Evolutionary conservation across 1,140 invertebrate species (phyloP).

Genomic region (Maniola jurtina): DNA sequence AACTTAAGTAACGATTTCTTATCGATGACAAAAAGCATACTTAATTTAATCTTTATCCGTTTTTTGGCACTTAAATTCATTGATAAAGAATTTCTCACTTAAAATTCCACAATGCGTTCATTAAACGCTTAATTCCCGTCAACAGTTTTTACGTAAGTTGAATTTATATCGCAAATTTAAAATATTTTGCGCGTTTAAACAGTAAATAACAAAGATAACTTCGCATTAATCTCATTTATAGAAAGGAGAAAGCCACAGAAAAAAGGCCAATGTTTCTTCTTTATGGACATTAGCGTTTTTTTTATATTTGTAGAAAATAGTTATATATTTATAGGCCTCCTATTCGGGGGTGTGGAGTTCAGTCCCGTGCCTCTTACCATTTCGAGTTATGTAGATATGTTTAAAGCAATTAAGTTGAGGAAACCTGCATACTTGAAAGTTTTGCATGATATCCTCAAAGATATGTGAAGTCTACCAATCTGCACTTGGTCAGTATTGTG

Average conservation of each 20-base stretch:
- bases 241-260: neutral
- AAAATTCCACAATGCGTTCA: slow-evolving; percentile 19
- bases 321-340: no score
- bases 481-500: no score
- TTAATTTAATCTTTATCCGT: slow-evolving; percentile 5
- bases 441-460: no score
- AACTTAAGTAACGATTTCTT: slow-evolving; percentile 5
- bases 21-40: slow-evolving; percentile 4
- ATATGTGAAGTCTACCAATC: no score
- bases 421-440: no score
- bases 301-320: no score
- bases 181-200: slow-evolving; percentile 31
- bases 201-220: neutral
- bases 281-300: no score
- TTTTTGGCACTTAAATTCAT: slow-evolving; percentile 2
- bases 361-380: no score
- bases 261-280: neutral
- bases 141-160: slow-evolving; percentile 19
- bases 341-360: no score
- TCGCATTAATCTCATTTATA: slow-evolving; percentile 2
- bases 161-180: slow-evolving; percentile 22
- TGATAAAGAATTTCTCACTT: slow-evolving; percentile 11
- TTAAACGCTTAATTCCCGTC: slow-evolving; percentile 32
- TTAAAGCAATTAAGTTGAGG: no score
- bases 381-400: no score